These are phyloP conservation scores for Trachelipus rathkii DNA, from an alignment of 1,140 invertebrate species.

Conservation along the genomic window DNA sequence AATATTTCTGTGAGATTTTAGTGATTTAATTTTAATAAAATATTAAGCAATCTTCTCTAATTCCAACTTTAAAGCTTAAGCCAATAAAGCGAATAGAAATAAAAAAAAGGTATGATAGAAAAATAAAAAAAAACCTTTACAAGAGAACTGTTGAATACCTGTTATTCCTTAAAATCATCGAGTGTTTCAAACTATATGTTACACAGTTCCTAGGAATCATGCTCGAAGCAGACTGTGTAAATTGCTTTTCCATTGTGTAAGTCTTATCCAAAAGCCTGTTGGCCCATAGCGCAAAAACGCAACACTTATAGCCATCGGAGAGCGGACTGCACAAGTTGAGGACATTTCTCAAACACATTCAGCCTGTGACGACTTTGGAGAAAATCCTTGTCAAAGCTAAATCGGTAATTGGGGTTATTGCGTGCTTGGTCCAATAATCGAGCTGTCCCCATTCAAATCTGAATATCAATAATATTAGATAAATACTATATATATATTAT, in stretches of 20 bases:
- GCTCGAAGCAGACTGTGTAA: constrained; percentile 53
- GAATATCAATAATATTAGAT: too few species aligned
- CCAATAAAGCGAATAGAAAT: too few species aligned
- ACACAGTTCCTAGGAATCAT: constrained; percentile 78
- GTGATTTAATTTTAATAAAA: too few species aligned
- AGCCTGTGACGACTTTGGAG: constrained; percentile 62
- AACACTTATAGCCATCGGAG: constrained; percentile 92
- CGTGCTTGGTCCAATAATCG: constrained; percentile 37
- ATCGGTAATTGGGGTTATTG: constrained; percentile 58
- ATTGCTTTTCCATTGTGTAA: constrained; percentile 63
- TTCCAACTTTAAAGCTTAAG: too few species aligned
- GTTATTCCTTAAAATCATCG: constrained; percentile 62
- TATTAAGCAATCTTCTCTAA: too few species aligned
- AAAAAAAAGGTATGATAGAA: too few species aligned
- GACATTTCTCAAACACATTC: constrained; percentile 57
- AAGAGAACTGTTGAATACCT: constrained; percentile 46
- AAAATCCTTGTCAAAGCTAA: constrained; percentile 75
- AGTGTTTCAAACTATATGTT: constrained; percentile 72
- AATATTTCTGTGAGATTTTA: too few species aligned
- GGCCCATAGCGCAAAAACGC: constrained; percentile 95
- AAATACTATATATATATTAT: too few species aligned
- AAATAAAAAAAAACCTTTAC: background rate
- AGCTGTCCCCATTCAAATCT: constrained; percentile 44
- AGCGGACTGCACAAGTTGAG: constrained; percentile 68
- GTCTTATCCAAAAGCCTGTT: constrained; percentile 92